Percentiles rank a stretch among this genome's conserved stretches.
Conservation (phyloP, 2,797 vertebrate species). For the Rhincodon typus region DNA sequence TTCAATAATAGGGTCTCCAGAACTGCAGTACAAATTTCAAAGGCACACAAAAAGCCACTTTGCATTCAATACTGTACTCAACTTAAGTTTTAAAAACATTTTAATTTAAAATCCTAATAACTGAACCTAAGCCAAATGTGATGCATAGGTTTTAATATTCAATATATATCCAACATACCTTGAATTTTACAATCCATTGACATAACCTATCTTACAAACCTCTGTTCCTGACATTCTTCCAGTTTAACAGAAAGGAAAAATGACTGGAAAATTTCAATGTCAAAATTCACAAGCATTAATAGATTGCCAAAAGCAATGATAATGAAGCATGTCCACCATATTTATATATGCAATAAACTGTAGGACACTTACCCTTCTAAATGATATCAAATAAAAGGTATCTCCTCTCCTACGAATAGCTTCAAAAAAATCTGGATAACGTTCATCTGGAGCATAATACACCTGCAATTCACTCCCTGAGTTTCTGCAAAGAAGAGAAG, state of each 20-base stretch:
- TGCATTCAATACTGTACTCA: not conserved
- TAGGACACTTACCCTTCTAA: conserved; percentile 75
- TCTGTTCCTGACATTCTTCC: not conserved
- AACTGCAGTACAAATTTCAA: not conserved
- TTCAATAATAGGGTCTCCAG: not conserved
- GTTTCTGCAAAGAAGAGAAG: conserved; percentile 52
- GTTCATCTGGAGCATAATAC: conserved; percentile 79
- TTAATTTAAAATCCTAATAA: not conserved
- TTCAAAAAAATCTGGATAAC: conserved; percentile 84
- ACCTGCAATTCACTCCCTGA: conserved; percentile 82
- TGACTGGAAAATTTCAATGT: not conserved
- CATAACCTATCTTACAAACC: too few species aligned
- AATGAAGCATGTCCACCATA: not conserved
- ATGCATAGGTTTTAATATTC: not conserved
- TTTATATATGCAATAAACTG: not conserved
- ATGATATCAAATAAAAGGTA: conserved; percentile 94
- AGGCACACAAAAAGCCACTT: not conserved
- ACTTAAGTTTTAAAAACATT: not conserved
- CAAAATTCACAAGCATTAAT: not conserved
- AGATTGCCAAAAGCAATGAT: not conserved
- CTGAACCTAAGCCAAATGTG: not conserved
- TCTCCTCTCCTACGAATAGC: conserved; percentile 80
- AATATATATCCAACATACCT: not conserved
- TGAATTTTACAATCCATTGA: not conserved
- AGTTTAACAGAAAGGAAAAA: not conserved